Percentiles rank a stretch among this genome's conserved stretches.
These are phyloP conservation scores for Ips nitidus DNA, from an alignment of 1,140 invertebrate species.

Conservation along the genomic window DNA sequence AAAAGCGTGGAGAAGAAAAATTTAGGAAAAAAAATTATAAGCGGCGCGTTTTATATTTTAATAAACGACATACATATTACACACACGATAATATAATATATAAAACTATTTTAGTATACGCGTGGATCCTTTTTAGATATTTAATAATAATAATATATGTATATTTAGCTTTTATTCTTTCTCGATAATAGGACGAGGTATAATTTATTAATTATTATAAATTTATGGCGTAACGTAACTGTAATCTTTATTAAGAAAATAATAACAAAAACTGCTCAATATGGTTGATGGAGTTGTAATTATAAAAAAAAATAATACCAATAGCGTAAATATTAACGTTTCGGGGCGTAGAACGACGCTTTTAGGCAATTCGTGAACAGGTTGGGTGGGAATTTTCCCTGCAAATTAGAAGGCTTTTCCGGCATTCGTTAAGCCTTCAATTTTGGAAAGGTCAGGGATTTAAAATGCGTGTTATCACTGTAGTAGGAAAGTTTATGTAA, in stretches of 20 bases:
- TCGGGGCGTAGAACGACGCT: slow-evolving; percentile 43
- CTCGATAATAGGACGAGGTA: not conserved
- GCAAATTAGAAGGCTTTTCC: no score
- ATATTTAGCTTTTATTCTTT: not conserved
- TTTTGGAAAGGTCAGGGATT: no score
- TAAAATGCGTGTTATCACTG: not conserved
- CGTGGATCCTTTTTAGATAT: slow-evolving; percentile 39
- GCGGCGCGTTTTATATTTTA: slow-evolving; percentile 50
- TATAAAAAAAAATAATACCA: no score
- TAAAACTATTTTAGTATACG: slow-evolving; percentile 50
- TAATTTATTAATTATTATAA: not conserved
- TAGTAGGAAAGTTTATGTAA: not conserved
- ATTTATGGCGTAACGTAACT: slow-evolving; percentile 10
- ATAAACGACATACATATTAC: slow-evolving; percentile 34
- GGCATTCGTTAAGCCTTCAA: no score
- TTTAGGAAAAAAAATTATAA: slow-evolving; percentile 26
- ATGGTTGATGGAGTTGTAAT: slow-evolving; percentile 36
- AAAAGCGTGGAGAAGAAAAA: slow-evolving; percentile 11
- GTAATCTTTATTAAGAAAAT: slow-evolving; percentile 31
- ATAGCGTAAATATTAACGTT: slow-evolving; percentile 17
- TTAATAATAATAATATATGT: not conserved
- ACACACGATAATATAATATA: slow-evolving; percentile 38
- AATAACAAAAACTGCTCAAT: slow-evolving; percentile 45
- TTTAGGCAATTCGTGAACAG: slow-evolving; percentile 25
- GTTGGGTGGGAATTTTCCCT: not conserved